Conservation (phyloP, 2,113 vertebrate species). For the Hemicordylus capensis region DNA sequence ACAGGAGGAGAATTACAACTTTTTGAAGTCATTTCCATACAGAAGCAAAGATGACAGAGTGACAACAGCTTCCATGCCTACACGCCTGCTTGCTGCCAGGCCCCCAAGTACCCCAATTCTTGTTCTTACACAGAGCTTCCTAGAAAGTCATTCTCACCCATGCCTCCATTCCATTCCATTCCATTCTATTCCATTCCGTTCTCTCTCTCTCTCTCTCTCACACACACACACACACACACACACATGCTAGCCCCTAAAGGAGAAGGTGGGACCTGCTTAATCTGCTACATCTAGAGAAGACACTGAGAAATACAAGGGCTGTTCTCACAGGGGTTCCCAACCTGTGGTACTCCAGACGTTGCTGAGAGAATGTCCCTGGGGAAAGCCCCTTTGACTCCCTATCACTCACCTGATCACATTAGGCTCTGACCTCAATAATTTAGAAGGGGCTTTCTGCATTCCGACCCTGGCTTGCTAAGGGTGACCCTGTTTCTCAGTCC, state of each 20-base stretch:
- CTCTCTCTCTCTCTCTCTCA: not conserved
- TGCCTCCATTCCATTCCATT: not conserved
- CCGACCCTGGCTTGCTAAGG: not conserved
- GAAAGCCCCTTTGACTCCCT: too few relatives aligned
- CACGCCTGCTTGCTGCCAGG: not conserved
- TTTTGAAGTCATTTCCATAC: too few relatives aligned
- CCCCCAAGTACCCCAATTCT: not conserved
- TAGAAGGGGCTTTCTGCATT: not conserved
- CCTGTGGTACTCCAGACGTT: too few relatives aligned
- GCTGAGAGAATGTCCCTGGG: too few relatives aligned
- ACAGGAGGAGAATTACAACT: not conserved
- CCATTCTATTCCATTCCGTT: not conserved
- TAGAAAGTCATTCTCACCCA: not conserved
- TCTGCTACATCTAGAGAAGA: not conserved
- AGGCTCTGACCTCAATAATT: too few relatives aligned
- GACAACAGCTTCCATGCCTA: not conserved
- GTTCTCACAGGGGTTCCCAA: too few relatives aligned
- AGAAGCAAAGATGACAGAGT: not conserved
- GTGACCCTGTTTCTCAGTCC: not conserved
- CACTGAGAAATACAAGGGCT: constrained; percentile 16
- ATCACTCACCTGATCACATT: too few relatives aligned
- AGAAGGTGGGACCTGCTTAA: not conserved
- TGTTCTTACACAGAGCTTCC: not conserved
- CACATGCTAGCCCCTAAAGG: too few relatives aligned
- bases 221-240: not conserved